phyloP scores from a whole-genome alignment of 2,888 invertebrate species.

The Pilophorus perplexus region DNA sequence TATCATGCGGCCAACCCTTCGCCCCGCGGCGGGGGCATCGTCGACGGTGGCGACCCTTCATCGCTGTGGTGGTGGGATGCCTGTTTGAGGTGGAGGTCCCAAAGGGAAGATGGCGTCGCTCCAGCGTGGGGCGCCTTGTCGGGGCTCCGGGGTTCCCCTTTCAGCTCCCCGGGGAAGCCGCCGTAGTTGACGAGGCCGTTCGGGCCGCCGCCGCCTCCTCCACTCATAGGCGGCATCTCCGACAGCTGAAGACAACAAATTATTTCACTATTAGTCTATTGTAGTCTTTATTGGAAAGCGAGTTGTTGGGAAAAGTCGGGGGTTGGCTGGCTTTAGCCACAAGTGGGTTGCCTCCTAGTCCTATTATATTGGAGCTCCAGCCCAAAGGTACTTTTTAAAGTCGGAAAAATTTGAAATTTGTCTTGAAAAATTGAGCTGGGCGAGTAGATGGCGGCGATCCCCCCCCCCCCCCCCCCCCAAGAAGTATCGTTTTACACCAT shows the following conservation, averaged over 20 bases:
- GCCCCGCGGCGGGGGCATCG: slow-evolving; percentile 59
- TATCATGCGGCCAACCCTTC: slow-evolving; percentile 71
- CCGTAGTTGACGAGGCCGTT: slow-evolving; percentile 66
- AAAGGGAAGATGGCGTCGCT: slow-evolving; percentile 51
- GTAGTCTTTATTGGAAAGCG: no score
- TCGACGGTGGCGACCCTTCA: slow-evolving; percentile 52
- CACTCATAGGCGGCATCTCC: slow-evolving; percentile 67
- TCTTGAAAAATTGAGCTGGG: no score
- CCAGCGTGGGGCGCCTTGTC: slow-evolving; percentile 44
- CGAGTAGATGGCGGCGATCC: no score
- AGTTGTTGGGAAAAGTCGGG: no score
- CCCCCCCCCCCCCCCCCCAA: no score
- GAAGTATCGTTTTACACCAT: no score
- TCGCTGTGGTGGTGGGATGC: slow-evolving; percentile 41
- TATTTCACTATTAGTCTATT: no score
- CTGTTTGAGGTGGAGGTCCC: slow-evolving; percentile 58
- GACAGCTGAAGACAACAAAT: slow-evolving; percentile 63
- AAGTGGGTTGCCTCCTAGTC: no score
- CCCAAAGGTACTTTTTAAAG: no score
- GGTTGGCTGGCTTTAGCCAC: no score
- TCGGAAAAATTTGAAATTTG: no score
- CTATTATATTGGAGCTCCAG: no score
- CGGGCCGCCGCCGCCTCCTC: slow-evolving; percentile 55
- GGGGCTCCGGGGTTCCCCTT: slow-evolving; percentile 51
- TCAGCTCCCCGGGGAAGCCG: slow-evolving; percentile 53